Conservation (phyloP, 2,888 invertebrate genomes). For the Corythucha ciliata region DNA sequence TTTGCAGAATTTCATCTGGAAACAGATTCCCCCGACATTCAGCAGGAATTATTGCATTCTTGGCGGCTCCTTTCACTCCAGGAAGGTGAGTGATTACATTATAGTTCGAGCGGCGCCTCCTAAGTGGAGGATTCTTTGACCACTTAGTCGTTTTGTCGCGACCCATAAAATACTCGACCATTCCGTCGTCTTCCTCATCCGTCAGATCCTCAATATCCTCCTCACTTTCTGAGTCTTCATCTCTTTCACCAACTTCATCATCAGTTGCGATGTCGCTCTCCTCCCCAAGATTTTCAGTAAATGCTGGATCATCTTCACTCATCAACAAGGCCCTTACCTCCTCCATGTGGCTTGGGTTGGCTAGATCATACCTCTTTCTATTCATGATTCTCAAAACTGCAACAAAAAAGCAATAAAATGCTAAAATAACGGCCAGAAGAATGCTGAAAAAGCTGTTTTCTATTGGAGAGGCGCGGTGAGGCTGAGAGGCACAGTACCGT, state of each 20-base stretch:
- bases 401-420: slow-evolving; percentile 5
- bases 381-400: slow-evolving; percentile 5
- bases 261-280: slow-evolving; percentile 12
- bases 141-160: slow-evolving; percentile 11
- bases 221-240: slow-evolving; percentile 7
- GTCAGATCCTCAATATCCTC: slow-evolving; percentile 8
- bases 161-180: slow-evolving; percentile 1
- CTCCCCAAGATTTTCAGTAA: slow-evolving; percentile 1
- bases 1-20: slow-evolving; percentile 31
- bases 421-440: slow-evolving; percentile 1
- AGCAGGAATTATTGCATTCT: slow-evolving; percentile 27
- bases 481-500: slow-evolving; percentile 6
- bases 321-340: slow-evolving; percentile 7
- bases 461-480: slow-evolving; percentile 11
- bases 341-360: slow-evolving; percentile 7
- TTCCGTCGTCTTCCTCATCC: slow-evolving; percentile 4
- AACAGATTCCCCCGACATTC: slow-evolving; percentile 33
- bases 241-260: neutral
- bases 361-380: slow-evolving; percentile 8
- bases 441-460: neutral
- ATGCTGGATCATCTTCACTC: slow-evolving; percentile 2
- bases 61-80: slow-evolving; percentile 31
- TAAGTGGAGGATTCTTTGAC: slow-evolving; percentile 7
- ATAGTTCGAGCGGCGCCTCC: neutral
- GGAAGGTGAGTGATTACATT: slow-evolving; percentile 29